Evolutionary conservation across 2,888 invertebrate genomes (phyloP).

Genomic region (Hirtodrosophila alboralis): DNA sequence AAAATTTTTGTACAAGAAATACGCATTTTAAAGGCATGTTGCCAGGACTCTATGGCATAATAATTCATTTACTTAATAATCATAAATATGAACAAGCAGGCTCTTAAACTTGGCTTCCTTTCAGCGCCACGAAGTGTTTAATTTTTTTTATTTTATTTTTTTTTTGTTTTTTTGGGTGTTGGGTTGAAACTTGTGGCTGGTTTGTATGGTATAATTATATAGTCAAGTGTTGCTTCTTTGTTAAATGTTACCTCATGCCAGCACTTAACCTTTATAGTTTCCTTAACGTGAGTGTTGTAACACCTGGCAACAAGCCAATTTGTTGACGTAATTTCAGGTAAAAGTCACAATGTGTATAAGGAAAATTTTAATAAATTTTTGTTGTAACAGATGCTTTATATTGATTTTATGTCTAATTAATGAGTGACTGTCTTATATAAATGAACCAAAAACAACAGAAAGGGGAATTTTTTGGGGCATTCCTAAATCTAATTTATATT

Average conservation of each 20-base stretch:
- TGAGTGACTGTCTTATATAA: too few relatives aligned
- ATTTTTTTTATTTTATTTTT: too few relatives aligned
- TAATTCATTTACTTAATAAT: constrained; percentile 24
- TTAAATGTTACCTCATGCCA: constrained; percentile 7
- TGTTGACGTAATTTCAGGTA: constrained; percentile 15
- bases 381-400: constrained; percentile 16
- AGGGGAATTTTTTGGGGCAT: too few relatives aligned
- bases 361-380: background rate
- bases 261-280: constrained; percentile 9
- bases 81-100: constrained; percentile 21
- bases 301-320: constrained; percentile 10
- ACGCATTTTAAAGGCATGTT: constrained; percentile 35
- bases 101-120: constrained; percentile 4
- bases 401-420: constrained; percentile 26
- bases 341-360: background rate
- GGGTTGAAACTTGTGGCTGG: background rate
- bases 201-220: constrained; percentile 33
- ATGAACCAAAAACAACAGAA: too few relatives aligned
- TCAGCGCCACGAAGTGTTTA: too few relatives aligned
- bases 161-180: constrained; percentile 1
- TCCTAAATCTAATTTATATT: constrained; percentile 25
- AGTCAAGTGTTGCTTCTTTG: constrained; percentile 6
- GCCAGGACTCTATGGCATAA: constrained; percentile 7
- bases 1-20: constrained; percentile 36
- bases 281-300: constrained; percentile 16